These are phyloP conservation scores for Steinernema feltiae DNA, from an alignment of 1,140 invertebrate genomes.

Conservation along the genomic window DNA sequence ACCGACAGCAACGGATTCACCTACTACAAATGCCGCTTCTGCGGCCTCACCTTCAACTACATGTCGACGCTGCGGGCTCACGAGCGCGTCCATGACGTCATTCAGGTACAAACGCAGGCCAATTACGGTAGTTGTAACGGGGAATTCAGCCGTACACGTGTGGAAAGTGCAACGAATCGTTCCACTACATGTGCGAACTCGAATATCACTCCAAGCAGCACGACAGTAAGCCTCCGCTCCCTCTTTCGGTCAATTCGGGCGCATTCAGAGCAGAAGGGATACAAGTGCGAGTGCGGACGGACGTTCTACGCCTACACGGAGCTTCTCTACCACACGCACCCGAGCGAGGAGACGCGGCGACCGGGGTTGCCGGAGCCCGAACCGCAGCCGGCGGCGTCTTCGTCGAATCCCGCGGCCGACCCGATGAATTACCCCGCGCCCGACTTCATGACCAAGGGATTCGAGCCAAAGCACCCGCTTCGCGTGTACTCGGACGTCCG, in stretches of 20 bases:
- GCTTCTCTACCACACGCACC: constrained; percentile 55
- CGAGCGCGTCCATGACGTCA: constrained; percentile 54
- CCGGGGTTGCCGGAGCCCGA: background rate
- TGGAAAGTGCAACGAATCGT: constrained; percentile 54
- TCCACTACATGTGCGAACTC: constrained; percentile 54
- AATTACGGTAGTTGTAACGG: background rate
- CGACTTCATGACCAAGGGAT: constrained; percentile 49
- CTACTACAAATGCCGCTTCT: constrained; percentile 54
- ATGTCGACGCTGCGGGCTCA: constrained; percentile 57
- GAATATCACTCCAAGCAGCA: constrained; percentile 55
- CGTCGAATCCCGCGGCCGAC: constrained; percentile 33
- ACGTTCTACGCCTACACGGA: constrained; percentile 56
- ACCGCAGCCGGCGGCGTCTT: background rate
- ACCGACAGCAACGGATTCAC: constrained; percentile 1
- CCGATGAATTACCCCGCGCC: constrained; percentile 46
- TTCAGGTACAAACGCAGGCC: constrained; percentile 31
- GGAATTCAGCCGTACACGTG: constrained; percentile 52
- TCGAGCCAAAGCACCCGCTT: constrained; percentile 52
- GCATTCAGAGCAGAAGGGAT: constrained; percentile 53
- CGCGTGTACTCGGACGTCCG: constrained; percentile 52
- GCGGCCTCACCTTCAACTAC: constrained; percentile 56
- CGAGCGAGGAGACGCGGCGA: constrained; percentile 35
- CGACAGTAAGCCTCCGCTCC: constrained; percentile 42
- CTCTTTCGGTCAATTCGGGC: background rate
- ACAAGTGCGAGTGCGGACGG: constrained; percentile 57